Evolutionary conservation across 2,888 invertebrate species (phyloP).

Genomic region (Melanotus villosus): DNA sequence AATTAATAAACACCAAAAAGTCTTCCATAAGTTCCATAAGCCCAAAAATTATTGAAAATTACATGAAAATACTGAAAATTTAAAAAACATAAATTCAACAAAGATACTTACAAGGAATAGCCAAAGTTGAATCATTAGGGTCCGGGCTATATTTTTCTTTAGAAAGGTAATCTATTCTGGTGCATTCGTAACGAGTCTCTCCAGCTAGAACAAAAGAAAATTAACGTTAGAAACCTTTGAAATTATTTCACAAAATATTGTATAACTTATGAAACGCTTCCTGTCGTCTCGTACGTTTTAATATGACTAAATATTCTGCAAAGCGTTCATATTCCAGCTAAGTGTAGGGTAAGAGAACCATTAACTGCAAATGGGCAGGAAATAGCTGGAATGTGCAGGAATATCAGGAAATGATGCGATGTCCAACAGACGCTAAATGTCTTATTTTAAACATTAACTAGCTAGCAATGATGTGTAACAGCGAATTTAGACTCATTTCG

Average conservation of each 20-base stretch:
- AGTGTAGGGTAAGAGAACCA: constrained; percentile 49
- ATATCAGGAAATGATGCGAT: constrained; percentile 53
- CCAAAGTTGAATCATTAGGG: constrained; percentile 91
- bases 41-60: too few relatives aligned
- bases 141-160: constrained; percentile 90
- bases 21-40: too few relatives aligned
- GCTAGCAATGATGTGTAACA: constrained; percentile 38
- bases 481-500: constrained; percentile 1
- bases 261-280: constrained; percentile 2
- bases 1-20: too few relatives aligned
- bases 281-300: constrained; percentile 1
- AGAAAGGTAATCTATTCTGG: constrained; percentile 90
- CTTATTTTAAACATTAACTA: constrained; percentile 50
- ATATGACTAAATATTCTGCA: constrained; percentile 11
- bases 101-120: constrained; percentile 89
- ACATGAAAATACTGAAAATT: too few relatives aligned
- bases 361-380: constrained; percentile 55
- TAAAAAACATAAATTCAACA: neutral
- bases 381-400: constrained; percentile 51
- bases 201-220: constrained; percentile 73
- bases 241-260: neutral
- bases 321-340: constrained; percentile 32
- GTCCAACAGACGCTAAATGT: constrained; percentile 50
- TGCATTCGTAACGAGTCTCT: constrained; percentile 79
- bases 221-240: neutral